Evolutionary conservation across 2,113 vertebrate species (phyloP).

Genomic region (Lophius piscatorius): DNA sequence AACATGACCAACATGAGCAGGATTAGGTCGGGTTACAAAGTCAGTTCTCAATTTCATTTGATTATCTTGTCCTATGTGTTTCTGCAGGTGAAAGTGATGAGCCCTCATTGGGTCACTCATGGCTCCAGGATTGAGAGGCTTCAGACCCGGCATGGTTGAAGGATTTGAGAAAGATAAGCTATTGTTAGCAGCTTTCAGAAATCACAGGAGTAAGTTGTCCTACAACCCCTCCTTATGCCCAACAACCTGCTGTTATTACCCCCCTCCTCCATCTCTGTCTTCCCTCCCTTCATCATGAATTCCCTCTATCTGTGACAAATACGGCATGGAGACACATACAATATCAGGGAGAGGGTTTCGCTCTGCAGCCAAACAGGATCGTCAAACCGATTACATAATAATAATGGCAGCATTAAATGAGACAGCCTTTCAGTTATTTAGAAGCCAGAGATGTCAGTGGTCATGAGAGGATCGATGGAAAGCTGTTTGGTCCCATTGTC

Average conservation of each 20-base stretch:
- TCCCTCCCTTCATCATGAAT: constrained; percentile 5
- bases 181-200: constrained; percentile 35
- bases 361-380: constrained; percentile 10
- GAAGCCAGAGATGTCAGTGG: constrained; percentile 8
- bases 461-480: constrained; percentile 35
- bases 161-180: constrained; percentile 33
- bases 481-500: constrained; percentile 55
- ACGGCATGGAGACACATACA: not conserved
- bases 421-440: constrained; percentile 15
- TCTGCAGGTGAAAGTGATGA: constrained; percentile 20
- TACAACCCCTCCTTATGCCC: not conserved
- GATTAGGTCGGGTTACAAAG: no score
- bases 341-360: not conserved
- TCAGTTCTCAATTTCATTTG: no score
- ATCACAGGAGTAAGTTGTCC: constrained; percentile 56
- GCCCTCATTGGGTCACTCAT: constrained; percentile 53
- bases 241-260: not conserved
- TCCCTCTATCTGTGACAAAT: constrained; percentile 3
- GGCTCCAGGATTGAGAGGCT: constrained; percentile 35
- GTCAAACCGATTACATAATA: constrained; percentile 55
- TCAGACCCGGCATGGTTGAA: constrained; percentile 30
- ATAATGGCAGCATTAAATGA: constrained; percentile 11
- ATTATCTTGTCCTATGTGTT: not conserved
- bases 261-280: no score
- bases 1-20: no score